Evolutionary conservation across 2,797 vertebrate species (phyloP), one percentile per base, ranked within the genome.

Genomic region (Rousettus madagascariensis): DNA sequence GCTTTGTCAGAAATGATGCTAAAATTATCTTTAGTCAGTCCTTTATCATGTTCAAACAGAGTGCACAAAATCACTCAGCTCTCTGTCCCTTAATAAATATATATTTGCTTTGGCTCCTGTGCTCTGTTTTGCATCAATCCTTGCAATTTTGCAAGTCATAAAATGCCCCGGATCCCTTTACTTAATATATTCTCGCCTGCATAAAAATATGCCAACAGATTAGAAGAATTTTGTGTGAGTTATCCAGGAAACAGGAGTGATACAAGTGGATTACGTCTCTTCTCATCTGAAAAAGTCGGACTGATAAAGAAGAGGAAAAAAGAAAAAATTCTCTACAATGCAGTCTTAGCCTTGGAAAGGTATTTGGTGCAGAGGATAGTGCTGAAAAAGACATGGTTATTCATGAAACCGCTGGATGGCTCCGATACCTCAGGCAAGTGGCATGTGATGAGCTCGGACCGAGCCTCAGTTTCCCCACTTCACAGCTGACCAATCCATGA

Each of bases 91-190:
- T 69, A 83, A 91, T 91, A 91, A 91, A 68, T 69, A 72, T 80
- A 59, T 57, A 94, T 95, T 92, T 95, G 77, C 66, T 82, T 90
- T 92, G 90, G 72, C 57, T 92, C 72, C 94, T 19, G 7, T 33
- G 75, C 36, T 84, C 79, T 55, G 9, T 82, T 88, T 95, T 88
- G 68, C 92, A 88, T 82, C 77, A n/a, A 53, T 96, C 91, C 71
- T 89, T 74, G 59, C 43, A 82, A 78, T 55, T 95, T 51, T 78
- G 30, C 49, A 95, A 90, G 92, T 95, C 77, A 74, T 53, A 83
- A 83, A 84, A 79, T 17, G 72, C 8, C n/a, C 78, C 30, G 41
- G 59, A 55, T 68, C 85, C 68, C 88, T 87, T 88, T 85, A 38
- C 57, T 57, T 61, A 57, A 57, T 11, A 61, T 16, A 11, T 87